Conservation (phyloP, 2,797 vertebrate genomes). For the Danio choprae region DNA sequence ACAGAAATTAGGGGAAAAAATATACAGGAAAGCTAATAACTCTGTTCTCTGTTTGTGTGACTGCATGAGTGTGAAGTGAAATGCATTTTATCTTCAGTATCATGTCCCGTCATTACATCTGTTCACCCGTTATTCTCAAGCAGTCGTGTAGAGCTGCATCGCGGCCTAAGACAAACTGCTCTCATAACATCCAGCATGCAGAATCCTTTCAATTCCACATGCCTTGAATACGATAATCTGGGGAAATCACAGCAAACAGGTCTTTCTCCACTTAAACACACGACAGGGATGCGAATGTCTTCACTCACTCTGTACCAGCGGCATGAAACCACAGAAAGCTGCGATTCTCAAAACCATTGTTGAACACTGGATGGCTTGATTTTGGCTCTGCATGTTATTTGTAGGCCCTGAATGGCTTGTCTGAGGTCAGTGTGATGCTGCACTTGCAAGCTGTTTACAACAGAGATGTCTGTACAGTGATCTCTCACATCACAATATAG, state of each 20-base stretch:
- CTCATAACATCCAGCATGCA: constrained; percentile 81
- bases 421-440: no score
- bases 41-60: constrained; percentile 64
- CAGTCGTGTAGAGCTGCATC: constrained; percentile 61
- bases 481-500: no score
- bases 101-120: constrained; percentile 68
- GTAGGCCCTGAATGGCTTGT: no score
- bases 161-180: constrained; percentile 79
- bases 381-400: no score
- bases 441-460: no score
- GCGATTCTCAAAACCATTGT: no score
- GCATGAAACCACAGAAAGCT: constrained; percentile 60
- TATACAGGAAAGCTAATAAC: no score
- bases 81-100: constrained; percentile 67
- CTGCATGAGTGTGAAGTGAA: constrained; percentile 51
- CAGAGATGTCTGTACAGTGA: no score
- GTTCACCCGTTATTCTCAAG: constrained; percentile 71
- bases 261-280: constrained; percentile 88
- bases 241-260: constrained; percentile 84
- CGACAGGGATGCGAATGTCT: constrained; percentile 70
- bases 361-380: no score
- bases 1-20: no score
- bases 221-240: constrained; percentile 92
- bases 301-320: constrained; percentile 80
- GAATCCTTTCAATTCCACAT: constrained; percentile 80